phyloP scores from a whole-genome alignment of 92 coral and sea anemone genomes.

The Umimayanthus chanpuru region DNA sequence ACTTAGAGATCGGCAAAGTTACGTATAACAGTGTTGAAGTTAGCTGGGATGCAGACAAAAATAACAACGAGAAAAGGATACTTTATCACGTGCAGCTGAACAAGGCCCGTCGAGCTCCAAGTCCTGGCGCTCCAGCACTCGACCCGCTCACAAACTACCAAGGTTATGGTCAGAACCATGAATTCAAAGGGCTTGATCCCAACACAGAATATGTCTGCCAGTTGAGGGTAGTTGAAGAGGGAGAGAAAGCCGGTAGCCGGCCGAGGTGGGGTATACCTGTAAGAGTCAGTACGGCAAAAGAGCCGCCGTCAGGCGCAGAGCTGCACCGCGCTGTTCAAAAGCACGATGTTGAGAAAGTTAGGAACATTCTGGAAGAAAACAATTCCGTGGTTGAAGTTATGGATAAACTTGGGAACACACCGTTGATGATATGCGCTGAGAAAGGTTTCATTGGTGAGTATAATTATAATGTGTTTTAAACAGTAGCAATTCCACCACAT shows the following conservation, averaged over 20 bases:
- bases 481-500: too few species aligned
- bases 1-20: slow-evolving; percentile 72
- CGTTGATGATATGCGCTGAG: slow-evolving; percentile 89
- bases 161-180: slow-evolving; percentile 77
- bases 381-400: slow-evolving; percentile 90
- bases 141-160: slow-evolving; percentile 92
- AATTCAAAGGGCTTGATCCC: slow-evolving; percentile 90
- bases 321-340: slow-evolving; percentile 87
- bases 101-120: slow-evolving; percentile 75
- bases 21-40: slow-evolving; percentile 96
- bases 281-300: slow-evolving; percentile 79
- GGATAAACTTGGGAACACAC: slow-evolving; percentile 91
- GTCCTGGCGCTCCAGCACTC: slow-evolving; percentile 84
- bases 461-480: background rate
- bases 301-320: slow-evolving; percentile 98
- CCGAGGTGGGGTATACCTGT: slow-evolving; percentile 81
- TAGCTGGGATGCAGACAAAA: slow-evolving; percentile 70
- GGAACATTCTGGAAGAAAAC: slow-evolving; percentile 75
- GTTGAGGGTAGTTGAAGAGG: slow-evolving; percentile 59
- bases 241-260: slow-evolving; percentile 58
- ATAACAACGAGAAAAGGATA: slow-evolving; percentile 58
- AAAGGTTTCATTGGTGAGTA: slow-evolving; percentile 76
- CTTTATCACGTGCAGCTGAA: slow-evolving; percentile 82
- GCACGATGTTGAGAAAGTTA: slow-evolving; percentile 81
- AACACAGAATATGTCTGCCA: slow-evolving; percentile 83